Evolutionary conservation across 2,113 vertebrate genomes (phyloP).

Genomic region (Sakesphorus luctuosus): DNA sequence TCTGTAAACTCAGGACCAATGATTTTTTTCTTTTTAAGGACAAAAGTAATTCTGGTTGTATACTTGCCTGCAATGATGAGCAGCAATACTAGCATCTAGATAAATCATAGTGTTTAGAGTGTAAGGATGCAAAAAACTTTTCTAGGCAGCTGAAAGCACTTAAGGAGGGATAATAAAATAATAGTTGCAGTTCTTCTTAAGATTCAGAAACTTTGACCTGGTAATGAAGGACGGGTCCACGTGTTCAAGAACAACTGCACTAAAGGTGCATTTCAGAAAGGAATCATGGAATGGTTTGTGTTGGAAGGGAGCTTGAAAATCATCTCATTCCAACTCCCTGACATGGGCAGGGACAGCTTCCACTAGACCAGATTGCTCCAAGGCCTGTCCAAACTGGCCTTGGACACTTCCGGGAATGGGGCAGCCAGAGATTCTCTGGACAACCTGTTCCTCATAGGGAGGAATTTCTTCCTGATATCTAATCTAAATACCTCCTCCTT

Average conservation of each 20-base stretch:
- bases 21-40: background rate
- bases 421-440: background rate
- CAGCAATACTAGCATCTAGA: background rate
- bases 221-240: background rate
- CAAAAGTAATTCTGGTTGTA: background rate
- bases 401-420: background rate
- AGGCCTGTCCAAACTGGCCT: rapidly evolving
- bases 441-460: background rate
- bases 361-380: rapidly evolving
- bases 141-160: background rate
- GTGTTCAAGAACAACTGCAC: background rate
- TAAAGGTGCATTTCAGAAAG: background rate
- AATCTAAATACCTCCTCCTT: background rate
- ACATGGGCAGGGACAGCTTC: background rate
- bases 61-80: background rate
- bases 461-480: background rate
- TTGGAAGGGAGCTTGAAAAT: background rate
- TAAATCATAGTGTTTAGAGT: background rate
- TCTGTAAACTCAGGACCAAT: background rate
- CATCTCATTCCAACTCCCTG: background rate
- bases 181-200: background rate
- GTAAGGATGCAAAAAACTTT: background rate
- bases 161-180: background rate
- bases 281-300: background rate
- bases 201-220: background rate